Evolutionary conservation across 2,888 invertebrate species (phyloP).

Genomic region (Blera fallax): DNA sequence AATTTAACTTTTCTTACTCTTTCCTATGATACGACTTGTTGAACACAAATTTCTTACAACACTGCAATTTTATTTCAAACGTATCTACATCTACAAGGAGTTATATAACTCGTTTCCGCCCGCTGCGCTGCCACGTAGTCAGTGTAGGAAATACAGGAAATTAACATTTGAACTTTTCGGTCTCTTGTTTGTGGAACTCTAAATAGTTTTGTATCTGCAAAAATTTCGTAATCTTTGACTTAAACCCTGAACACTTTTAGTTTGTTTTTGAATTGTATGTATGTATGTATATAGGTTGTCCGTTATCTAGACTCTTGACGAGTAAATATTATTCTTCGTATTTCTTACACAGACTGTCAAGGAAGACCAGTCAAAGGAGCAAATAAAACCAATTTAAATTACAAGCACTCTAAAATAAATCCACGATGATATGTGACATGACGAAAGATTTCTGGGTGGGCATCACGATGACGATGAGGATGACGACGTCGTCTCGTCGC

Average conservation of each 20-base stretch:
- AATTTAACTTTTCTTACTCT: not conserved
- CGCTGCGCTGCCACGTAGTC: not conserved
- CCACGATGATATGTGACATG: conserved; percentile 50
- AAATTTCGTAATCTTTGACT: not conserved
- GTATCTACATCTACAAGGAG: not conserved
- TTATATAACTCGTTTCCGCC: not conserved
- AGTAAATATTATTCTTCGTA: conserved; percentile 14
- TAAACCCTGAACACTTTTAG: not conserved
- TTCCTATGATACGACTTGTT: not conserved
- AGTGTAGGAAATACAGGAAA: not conserved
- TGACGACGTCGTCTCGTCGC: conserved; percentile 39
- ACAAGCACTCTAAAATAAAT: conserved; percentile 55
- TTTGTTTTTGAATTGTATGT: not conserved
- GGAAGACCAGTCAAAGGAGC: not conserved
- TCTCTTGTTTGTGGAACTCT: not conserved
- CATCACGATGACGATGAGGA: conserved; percentile 25
- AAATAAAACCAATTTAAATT: conserved; percentile 37
- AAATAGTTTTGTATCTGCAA: no score
- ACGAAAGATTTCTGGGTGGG: conserved; percentile 66
- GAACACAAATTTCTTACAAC: not conserved
- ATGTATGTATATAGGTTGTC: no score
- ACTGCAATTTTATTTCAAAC: not conserved
- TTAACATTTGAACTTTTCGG: not conserved
- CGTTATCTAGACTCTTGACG: not conserved
- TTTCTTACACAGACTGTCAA: no score